Percentiles rank a stretch among this genome's conserved stretches.
Conservation (phyloP, 2,113 vertebrate species). For the Psilopogon haemacephalus region DNA sequence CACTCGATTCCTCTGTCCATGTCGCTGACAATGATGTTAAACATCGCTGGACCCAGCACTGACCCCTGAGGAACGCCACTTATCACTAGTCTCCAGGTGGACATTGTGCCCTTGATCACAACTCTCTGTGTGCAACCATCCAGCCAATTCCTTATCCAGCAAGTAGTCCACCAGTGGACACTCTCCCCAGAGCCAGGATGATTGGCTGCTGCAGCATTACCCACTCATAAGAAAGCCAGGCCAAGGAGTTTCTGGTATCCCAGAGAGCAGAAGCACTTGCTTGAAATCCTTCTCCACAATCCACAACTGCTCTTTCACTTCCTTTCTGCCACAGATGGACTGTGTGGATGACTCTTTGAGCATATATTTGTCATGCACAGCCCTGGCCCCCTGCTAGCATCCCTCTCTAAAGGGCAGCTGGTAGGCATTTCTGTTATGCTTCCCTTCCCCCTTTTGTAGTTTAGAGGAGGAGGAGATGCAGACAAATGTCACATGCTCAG, state of each 20-base stretch:
- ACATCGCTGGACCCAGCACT: too few relatives aligned
- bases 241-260: background rate
- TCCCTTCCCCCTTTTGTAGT: background rate
- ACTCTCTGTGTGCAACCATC: too few relatives aligned
- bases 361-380: background rate
- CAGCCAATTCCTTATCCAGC: too few relatives aligned
- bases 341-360: background rate
- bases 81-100: too few relatives aligned
- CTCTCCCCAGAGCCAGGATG: rapidly evolving
- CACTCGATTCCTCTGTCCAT: too few relatives aligned
- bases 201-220: background rate
- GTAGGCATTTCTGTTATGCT: background rate
- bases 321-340: background rate
- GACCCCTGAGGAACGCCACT: too few relatives aligned
- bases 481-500: background rate
- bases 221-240: background rate
- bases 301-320: background rate
- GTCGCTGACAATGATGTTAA: too few relatives aligned
- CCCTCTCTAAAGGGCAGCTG: background rate
- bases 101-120: too few relatives aligned
- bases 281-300: background rate
- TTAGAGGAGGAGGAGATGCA: background rate
- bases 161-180: too few relatives aligned
- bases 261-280: background rate
- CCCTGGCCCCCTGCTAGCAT: background rate